Evolutionary conservation across 1,140 invertebrate genomes (phyloP).

Genomic region (Diachasmimorpha longicaudata): DNA sequence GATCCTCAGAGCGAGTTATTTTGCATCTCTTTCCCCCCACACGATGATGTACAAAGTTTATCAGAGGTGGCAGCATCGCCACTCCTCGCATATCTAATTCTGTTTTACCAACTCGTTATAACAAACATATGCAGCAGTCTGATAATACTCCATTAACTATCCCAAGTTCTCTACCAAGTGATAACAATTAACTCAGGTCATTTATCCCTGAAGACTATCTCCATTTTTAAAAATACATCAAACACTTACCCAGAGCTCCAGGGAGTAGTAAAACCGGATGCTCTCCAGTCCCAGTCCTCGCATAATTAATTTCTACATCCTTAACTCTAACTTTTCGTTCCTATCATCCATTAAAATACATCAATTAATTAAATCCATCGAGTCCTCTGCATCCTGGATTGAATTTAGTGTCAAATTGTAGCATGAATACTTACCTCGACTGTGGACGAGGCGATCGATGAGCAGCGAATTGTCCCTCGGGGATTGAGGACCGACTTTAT

Average conservation of each 20-base stretch:
- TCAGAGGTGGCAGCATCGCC: neutral
- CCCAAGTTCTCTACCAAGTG: neutral
- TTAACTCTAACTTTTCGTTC: slow-evolving; percentile 66
- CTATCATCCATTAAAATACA: slow-evolving; percentile 27
- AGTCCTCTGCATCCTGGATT: neutral
- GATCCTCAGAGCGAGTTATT: too few relatives aligned
- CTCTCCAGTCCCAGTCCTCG: slow-evolving; percentile 73
- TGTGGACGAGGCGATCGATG: neutral
- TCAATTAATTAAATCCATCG: neutral
- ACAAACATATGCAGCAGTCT: too few relatives aligned
- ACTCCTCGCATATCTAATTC: neutral
- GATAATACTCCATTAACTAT: neutral
- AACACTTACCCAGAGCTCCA: slow-evolving; percentile 71
- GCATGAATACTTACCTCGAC: neutral
- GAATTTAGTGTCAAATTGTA: neutral
- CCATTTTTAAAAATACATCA: too few relatives aligned
- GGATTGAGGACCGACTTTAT: neutral
- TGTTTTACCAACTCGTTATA: neutral
- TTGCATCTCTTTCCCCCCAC: too few relatives aligned
- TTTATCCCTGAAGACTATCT: too few relatives aligned
- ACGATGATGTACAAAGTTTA: too few relatives aligned
- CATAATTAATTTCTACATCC: slow-evolving; percentile 72
- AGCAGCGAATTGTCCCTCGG: neutral
- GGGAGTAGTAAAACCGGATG: slow-evolving; percentile 77
- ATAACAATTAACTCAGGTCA: too few relatives aligned